phyloP scores from a whole-genome alignment of 1,140 invertebrate genomes.

The Lethrus apterus region DNA sequence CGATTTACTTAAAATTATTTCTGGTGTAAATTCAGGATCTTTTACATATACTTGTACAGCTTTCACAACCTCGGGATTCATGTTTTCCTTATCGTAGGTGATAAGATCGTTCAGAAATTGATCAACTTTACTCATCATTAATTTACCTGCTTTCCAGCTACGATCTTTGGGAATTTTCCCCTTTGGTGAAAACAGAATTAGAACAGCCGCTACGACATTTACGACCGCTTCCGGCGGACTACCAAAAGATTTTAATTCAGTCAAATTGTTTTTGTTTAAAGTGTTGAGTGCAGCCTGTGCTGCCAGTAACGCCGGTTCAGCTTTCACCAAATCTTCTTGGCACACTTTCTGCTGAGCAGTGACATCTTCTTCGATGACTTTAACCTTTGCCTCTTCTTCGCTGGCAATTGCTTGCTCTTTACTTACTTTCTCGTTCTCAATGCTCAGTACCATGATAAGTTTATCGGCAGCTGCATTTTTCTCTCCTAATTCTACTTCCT shows the following conservation, averaged over 20 bases:
- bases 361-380: constrained; percentile 81
- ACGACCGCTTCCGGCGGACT: constrained; percentile 74
- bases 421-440: constrained; percentile 84
- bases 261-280: constrained; percentile 87
- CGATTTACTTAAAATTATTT: constrained; percentile 79
- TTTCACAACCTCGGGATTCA: constrained; percentile 80
- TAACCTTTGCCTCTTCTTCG: constrained; percentile 85
- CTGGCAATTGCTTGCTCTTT: constrained; percentile 75
- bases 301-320: constrained; percentile 82
- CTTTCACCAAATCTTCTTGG: constrained; percentile 81
- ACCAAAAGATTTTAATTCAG: constrained; percentile 91
- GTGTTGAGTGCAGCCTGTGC: constrained; percentile 89
- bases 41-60: constrained; percentile 51
- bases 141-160: constrained; percentile 87
- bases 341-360: constrained; percentile 77
- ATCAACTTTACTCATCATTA: constrained; percentile 77
- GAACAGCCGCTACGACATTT: constrained; percentile 78
- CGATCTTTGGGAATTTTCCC: constrained; percentile 88
- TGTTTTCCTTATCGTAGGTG: constrained; percentile 92
- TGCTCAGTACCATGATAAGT: constrained; percentile 81
- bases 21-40: constrained; percentile 75
- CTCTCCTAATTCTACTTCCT: constrained; percentile 79
- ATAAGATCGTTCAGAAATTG: constrained; percentile 78
- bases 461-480: constrained; percentile 88
- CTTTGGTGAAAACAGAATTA: constrained; percentile 75